Conservation (phyloP, 2,888 invertebrate genomes). For the Nephrotoma guestfalica region DNA sequence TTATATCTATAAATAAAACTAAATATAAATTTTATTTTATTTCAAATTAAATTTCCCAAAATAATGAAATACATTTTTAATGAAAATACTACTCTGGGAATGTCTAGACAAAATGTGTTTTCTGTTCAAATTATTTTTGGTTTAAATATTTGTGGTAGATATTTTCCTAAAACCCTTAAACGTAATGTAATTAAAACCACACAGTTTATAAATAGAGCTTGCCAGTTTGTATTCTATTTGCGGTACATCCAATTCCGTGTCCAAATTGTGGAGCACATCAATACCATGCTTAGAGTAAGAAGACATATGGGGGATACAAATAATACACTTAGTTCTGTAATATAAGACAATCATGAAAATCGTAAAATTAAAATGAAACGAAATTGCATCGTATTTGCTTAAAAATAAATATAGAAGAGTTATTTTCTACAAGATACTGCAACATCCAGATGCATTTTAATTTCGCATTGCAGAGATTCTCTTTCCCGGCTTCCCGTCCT, state of each 20-base stretch:
- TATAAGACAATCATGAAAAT: too few species aligned
- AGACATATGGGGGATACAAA: too few species aligned
- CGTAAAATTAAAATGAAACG: too few species aligned
- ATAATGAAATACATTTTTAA: not conserved
- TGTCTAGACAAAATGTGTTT: not conserved
- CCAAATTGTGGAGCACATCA: too few species aligned
- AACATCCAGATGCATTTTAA: not conserved
- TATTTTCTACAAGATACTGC: too few species aligned
- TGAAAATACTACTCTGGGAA: not conserved
- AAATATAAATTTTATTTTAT: not conserved
- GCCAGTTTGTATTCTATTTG: too few species aligned
- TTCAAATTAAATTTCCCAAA: not conserved
- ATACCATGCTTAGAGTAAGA: too few species aligned
- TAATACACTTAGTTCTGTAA: too few species aligned
- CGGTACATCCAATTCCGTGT: too few species aligned
- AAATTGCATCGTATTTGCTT: too few species aligned
- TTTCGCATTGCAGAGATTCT: not conserved
- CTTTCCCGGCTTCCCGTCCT: not conserved
- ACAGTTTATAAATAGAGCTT: too few species aligned
- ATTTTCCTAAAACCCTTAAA: not conserved
- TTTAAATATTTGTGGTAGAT: not conserved
- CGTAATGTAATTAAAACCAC: not conserved
- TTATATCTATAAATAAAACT: not conserved
- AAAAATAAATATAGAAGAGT: too few species aligned
- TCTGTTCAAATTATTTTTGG: not conserved